Percentiles rank a stretch among this genome's conserved stretches.
phyloP scores from a whole-genome alignment of 1,140 invertebrate genomes.

The Neodiprion pinetum region DNA sequence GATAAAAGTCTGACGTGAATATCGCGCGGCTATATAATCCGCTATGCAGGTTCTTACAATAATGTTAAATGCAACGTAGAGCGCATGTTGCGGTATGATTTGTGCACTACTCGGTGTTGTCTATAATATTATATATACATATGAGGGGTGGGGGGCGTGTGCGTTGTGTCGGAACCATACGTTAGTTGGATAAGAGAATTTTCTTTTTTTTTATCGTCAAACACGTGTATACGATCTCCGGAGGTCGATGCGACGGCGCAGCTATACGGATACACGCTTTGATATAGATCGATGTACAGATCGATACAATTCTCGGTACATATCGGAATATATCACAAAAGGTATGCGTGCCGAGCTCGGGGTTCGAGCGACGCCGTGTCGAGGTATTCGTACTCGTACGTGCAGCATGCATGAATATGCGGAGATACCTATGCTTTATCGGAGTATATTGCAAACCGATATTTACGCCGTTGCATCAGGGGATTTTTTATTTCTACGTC shows the following conservation, averaged over 20 bases:
- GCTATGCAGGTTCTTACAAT: too few species aligned
- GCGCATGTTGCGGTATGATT: constrained; percentile 6
- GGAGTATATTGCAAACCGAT: neutral
- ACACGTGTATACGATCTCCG: too few species aligned
- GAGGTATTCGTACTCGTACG: neutral
- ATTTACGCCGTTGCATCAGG: neutral
- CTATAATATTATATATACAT: neutral
- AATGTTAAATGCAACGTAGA: neutral
- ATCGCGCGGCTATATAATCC: too few species aligned
- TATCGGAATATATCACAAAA: neutral
- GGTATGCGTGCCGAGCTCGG: neutral
- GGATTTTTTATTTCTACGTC: neutral
- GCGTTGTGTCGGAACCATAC: neutral
- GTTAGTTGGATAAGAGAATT: neutral
- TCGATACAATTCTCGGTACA: neutral
- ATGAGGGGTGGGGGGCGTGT: neutral
- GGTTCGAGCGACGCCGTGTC: neutral
- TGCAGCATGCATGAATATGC: neutral
- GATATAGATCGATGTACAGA: constrained; percentile 7
- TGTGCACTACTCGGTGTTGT: constrained; percentile 1
- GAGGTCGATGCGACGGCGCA: too few species aligned
- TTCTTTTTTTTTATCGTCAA: too few species aligned
- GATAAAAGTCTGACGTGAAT: too few species aligned
- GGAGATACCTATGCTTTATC: neutral
- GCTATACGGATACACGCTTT: neutral